A percentile compares a stretch with the other conserved stretches of the same genome.
phyloP scores from a whole-genome alignment of 2,888 invertebrate species.

The Limenitis arthemis region DNA sequence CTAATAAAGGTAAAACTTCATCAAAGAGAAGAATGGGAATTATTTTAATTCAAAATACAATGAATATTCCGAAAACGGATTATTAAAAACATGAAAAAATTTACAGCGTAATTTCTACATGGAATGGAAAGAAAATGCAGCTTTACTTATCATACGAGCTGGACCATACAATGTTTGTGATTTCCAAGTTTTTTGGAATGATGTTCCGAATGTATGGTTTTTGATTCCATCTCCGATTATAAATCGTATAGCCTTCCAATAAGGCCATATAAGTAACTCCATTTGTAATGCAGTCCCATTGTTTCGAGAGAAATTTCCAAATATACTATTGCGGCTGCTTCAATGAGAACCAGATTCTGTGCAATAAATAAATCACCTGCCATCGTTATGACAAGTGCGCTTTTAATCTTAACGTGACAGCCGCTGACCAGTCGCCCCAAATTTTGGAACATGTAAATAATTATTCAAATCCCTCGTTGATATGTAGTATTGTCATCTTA shows the following conservation, averaged over 20 bases:
- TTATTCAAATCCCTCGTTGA: conserved; percentile 23
- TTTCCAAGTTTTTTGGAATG: neutral
- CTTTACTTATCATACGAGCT: neutral
- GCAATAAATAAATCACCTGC: conserved; percentile 25
- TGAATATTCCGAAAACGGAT: too few relatives aligned
- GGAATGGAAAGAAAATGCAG: too few relatives aligned
- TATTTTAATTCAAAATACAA: too few relatives aligned
- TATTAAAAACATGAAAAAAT: too few relatives aligned
- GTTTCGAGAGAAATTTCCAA: conserved; percentile 16
- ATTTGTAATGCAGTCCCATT: conserved; percentile 18
- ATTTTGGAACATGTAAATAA: conserved; percentile 23
- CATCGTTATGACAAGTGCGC: conserved; percentile 16
- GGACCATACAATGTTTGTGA: neutral
- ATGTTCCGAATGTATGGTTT: neutral
- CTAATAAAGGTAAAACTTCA: too few relatives aligned
- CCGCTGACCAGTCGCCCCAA: conserved; percentile 23
- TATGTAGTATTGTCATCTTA: conserved; percentile 20
- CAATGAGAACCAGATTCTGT: conserved; percentile 12
- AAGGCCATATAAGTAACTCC: conserved; percentile 14
- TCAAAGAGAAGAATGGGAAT: too few relatives aligned
- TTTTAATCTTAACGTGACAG: conserved; percentile 25
- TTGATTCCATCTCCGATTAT: conserved; percentile 6
- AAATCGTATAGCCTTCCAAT: conserved; percentile 7
- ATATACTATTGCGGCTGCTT: conserved; percentile 14
- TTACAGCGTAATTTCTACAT: too few relatives aligned